A percentile compares a stretch with the other conserved stretches of the same genome.
These are phyloP conservation scores for Siniperca scherzeri DNA, from an alignment of 2,797 vertebrate genomes.

Conservation along the genomic window DNA sequence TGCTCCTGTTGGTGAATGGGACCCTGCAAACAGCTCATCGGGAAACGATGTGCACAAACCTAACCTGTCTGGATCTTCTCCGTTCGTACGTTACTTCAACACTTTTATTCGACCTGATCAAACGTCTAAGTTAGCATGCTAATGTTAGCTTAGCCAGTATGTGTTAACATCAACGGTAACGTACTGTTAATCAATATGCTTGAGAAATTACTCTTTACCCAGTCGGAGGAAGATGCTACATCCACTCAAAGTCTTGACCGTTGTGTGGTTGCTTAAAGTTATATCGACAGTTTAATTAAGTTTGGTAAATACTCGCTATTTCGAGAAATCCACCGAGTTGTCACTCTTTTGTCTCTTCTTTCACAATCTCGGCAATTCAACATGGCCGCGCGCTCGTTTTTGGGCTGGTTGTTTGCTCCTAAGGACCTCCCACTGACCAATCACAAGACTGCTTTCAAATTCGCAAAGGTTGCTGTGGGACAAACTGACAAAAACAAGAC, in stretches of 20 bases:
- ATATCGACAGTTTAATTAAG: neutral
- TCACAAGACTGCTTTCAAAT: conserved; percentile 55
- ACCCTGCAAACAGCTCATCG: rapidly evolving
- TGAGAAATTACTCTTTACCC: conserved; percentile 1
- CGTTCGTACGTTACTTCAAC: neutral
- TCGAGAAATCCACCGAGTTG: conserved; percentile 53
- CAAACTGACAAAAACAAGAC: neutral
- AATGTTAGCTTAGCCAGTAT: conserved; percentile 48
- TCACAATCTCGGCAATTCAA: conserved; percentile 79
- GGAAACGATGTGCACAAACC: neutral
- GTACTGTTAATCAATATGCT: neutral
- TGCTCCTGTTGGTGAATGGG: neutral
- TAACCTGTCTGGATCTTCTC: neutral
- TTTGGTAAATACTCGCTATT: conserved; percentile 23
- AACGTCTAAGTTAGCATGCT: conserved; percentile 31
- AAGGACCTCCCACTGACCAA: conserved; percentile 36
- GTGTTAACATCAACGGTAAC: neutral
- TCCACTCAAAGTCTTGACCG: conserved; percentile 27
- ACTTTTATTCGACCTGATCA: neutral
- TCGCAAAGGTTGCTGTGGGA: neutral
- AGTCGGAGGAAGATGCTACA: conserved; percentile 6
- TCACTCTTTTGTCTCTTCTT: conserved; percentile 80
- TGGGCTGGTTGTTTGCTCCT: conserved; percentile 56
- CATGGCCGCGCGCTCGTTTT: conserved; percentile 83
- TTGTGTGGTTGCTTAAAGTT: conserved; percentile 16